Evolutionary conservation across 2,797 vertebrate genomes (phyloP).

Genomic region (Bradypodion ventrale): DNA sequence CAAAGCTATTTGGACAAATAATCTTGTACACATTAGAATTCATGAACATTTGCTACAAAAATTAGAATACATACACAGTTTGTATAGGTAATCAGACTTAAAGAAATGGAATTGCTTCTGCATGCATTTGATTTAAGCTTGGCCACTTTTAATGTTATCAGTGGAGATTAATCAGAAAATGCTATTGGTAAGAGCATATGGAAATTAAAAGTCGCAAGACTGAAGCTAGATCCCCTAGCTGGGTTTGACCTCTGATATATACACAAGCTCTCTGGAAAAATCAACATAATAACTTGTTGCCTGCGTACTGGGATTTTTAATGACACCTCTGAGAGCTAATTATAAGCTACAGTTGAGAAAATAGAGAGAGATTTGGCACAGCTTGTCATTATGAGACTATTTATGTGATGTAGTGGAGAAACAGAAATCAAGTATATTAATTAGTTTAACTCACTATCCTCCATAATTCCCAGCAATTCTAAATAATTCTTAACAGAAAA

Average conservation of each 20-base stretch:
- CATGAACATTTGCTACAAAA: background rate
- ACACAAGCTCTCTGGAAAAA: background rate
- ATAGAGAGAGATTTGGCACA: slow-evolving; percentile 16
- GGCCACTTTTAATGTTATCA: background rate
- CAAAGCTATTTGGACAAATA: background rate
- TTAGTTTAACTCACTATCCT: background rate
- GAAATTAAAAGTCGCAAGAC: slow-evolving; percentile 11
- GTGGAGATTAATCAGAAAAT: slow-evolving; percentile 6
- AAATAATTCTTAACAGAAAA: background rate
- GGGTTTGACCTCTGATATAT: background rate
- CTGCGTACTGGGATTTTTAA: slow-evolving; percentile 28
- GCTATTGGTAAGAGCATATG: background rate
- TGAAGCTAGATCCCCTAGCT: background rate
- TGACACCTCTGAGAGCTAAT: slow-evolving; percentile 17
- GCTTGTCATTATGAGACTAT: background rate
- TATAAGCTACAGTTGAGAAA: slow-evolving; percentile 25
- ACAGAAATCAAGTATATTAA: slow-evolving; percentile 18
- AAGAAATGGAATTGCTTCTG: background rate
- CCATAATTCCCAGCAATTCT: background rate
- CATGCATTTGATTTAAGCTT: background rate
- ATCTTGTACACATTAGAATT: slow-evolving; percentile 11
- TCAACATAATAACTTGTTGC: background rate
- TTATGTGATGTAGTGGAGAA: background rate
- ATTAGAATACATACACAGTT: background rate
- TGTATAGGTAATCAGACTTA: background rate